phyloP scores from a whole-genome alignment of 1,140 invertebrate genomes.

The Hydropsyche tenuis region DNA sequence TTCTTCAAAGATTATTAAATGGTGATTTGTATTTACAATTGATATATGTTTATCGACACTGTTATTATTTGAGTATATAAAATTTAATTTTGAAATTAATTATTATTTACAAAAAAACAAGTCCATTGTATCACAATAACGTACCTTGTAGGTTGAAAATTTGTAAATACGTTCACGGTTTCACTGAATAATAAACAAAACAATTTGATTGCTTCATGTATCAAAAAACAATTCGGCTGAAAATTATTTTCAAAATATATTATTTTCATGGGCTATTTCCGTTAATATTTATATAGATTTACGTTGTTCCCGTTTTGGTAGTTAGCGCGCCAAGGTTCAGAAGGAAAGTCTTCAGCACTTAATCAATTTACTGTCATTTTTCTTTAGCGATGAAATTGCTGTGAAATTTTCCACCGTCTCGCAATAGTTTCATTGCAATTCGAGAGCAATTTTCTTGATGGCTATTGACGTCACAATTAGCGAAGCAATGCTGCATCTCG shows the following conservation, averaged over 20 bases:
- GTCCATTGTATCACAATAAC: constrained; percentile 40
- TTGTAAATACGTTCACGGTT: background rate
- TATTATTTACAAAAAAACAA: constrained; percentile 13
- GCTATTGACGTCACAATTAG: constrained; percentile 27
- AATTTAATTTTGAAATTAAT: constrained; percentile 5
- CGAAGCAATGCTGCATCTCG: constrained; percentile 24
- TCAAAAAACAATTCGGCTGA: no score
- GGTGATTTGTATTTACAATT: constrained; percentile 3
- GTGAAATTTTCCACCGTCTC: background rate
- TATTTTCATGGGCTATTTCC: no score
- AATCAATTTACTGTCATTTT: constrained; percentile 19
- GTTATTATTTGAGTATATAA: background rate
- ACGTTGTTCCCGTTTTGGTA: constrained; percentile 16
- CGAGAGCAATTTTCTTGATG: constrained; percentile 31
- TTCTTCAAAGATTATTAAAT: background rate
- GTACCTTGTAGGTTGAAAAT: constrained; percentile 39
- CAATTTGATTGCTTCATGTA: no score
- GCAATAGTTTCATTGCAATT: constrained; percentile 38
- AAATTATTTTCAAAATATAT: no score
- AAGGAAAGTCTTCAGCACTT: constrained; percentile 2
- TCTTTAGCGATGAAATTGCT: background rate
- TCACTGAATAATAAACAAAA: no score
- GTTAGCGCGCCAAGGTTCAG: background rate
- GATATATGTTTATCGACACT: background rate
- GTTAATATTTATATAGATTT: background rate